Percentiles rank a stretch among this genome's conserved stretches.
These are phyloP conservation scores for Aotus griseimembra DNA, from an alignment of 2,797 vertebrate genomes.

Conservation along the genomic window DNA sequence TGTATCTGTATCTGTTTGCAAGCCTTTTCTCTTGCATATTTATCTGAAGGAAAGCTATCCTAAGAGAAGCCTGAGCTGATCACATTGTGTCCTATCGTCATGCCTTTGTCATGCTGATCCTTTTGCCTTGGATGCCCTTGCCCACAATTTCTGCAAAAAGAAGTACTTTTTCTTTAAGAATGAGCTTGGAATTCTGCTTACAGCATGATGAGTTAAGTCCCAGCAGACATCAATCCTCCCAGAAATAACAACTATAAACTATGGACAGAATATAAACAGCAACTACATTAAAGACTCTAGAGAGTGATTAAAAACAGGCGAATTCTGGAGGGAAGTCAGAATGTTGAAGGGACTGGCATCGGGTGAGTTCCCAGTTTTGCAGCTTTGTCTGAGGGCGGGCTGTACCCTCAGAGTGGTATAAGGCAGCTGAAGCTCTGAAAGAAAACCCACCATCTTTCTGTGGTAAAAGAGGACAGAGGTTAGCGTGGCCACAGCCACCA, in stretches of 20 bases:
- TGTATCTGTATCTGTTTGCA: not conserved
- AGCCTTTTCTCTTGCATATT: not conserved
- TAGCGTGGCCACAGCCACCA: not conserved
- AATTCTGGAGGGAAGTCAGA: not conserved
- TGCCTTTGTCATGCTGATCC: not conserved
- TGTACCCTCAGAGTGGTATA: not conserved
- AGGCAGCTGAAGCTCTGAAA: not conserved
- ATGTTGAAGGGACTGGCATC: not conserved
- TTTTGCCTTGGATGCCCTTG: not conserved
- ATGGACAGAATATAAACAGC: not conserved
- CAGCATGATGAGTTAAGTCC: not conserved
- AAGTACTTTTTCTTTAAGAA: conserved; percentile 8
- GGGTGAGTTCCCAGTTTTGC: not conserved
- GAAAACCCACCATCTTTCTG: not conserved
- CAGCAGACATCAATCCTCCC: not conserved
- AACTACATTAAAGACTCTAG: not conserved
- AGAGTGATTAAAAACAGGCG: not conserved
- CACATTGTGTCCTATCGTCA: not conserved
- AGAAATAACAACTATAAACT: not conserved
- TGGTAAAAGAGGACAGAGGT: not conserved
- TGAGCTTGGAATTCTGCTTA: not conserved
- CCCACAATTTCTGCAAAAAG: not conserved
- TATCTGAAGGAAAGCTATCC: not conserved
- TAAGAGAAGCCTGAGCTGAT: not conserved
- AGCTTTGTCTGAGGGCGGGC: not conserved